Evolutionary conservation across 2,797 vertebrate genomes (phyloP).

Genomic region (Sebastiscus albofasciatus): DNA sequence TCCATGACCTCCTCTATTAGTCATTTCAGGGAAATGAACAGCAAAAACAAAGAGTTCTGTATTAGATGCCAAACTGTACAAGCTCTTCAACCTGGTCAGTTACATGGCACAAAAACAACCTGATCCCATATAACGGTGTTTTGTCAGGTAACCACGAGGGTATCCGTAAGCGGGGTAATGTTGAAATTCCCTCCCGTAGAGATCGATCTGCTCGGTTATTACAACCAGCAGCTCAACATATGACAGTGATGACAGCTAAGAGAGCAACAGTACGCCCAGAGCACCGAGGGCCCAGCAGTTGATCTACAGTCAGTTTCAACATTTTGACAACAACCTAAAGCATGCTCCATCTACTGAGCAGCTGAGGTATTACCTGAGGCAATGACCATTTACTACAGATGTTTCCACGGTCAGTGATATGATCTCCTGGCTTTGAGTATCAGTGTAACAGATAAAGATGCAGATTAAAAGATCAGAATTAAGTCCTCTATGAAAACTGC

Average conservation of each 20-base stretch:
- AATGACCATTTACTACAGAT: background rate
- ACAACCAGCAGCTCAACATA: constrained; percentile 14
- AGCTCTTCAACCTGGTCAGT: background rate
- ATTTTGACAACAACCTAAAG: background rate
- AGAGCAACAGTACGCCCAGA: background rate
- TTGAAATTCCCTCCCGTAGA: background rate
- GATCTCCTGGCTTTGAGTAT: background rate
- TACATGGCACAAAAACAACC: background rate
- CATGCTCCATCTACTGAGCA: constrained; percentile 52
- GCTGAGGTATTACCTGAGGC: constrained; percentile 30
- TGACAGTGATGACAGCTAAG: constrained; percentile 37
- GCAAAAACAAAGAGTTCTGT: background rate
- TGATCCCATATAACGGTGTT: background rate
- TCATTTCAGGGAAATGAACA: constrained; percentile 32
- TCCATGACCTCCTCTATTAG: constrained; percentile 20
- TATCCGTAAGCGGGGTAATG: background rate
- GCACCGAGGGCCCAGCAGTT: background rate
- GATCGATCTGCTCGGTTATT: constrained; percentile 7
- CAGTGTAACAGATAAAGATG: background rate
- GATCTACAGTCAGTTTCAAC: background rate
- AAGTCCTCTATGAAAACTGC: background rate
- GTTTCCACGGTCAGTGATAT: background rate
- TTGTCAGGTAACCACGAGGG: background rate
- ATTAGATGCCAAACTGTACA: background rate
- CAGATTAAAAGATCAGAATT: background rate